Conservation (phyloP, 2,797 vertebrate genomes). For the Peromyscus eremicus region DNA sequence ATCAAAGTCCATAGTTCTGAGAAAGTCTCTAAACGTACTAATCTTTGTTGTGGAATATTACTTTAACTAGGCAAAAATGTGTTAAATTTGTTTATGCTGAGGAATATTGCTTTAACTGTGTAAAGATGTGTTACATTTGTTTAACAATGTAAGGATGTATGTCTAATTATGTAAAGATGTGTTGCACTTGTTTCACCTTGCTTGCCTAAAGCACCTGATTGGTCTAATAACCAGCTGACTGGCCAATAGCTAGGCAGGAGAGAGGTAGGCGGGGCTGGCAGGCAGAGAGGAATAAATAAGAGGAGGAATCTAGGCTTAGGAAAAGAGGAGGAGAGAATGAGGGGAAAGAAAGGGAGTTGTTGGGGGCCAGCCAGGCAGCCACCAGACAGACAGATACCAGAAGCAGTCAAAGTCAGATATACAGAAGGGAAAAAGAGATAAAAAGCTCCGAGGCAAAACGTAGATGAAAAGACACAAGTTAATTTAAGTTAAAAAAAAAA, state of each 20-base stretch:
- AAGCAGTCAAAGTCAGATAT: not conserved
- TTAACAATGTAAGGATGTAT: not conserved
- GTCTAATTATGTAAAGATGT: not conserved
- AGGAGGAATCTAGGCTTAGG: not conserved
- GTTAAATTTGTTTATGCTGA: not conserved
- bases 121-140: not conserved
- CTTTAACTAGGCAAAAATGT: not conserved
- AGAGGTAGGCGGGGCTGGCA: not conserved
- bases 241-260: not conserved
- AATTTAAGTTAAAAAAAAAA: not conserved
- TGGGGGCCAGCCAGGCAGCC: no score
- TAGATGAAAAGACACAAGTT: not conserved
- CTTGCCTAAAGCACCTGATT: not conserved
- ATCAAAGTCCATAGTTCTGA: not conserved
- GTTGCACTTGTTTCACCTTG: not conserved
- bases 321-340: not conserved
- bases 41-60: not conserved
- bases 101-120: not conserved
- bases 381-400: no score
- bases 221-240: not conserved
- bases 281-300: not conserved
- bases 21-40: not conserved
- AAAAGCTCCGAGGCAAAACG: not conserved
- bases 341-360: no score
- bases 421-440: no score